Evolutionary conservation across 2,113 vertebrate genomes (phyloP), one percentile per base, ranked within the genome.

Genomic region (Pangasianodon gigas): DNA sequence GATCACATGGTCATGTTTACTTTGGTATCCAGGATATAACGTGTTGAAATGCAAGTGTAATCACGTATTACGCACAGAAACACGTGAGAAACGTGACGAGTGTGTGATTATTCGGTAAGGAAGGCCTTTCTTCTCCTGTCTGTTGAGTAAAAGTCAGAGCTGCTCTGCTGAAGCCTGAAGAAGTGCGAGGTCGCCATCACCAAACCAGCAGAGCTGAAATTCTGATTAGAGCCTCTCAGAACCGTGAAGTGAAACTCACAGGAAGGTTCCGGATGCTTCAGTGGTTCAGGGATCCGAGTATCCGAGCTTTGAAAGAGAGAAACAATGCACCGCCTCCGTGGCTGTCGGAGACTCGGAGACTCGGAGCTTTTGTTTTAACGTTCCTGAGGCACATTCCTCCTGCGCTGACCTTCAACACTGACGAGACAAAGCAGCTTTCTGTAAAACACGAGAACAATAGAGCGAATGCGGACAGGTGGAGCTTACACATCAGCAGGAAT

Each of bases 371-470:
- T 87, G 87, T 62, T 82, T 71, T 32, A 86, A 51, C n/a, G 60
- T 74, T 86, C 37, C 74, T 83, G 74, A 85, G 75, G 54, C 52
- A 2, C 5, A 18, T 74, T 74, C 86, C 87, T 65, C 77, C 90
- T 51, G 21, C 85, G 21, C 65, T 60, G 51, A 86, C 88, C 85
- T 84, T 88, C 90, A 82, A 80, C 84, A 60, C 51, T 29, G 67
- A 32, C 65, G n/a, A 83, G 54, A 83, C 62, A 89, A 62, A 69
- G 87, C 41, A 48, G 52, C 41, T 41, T 81, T 88, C 79, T 69
- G 51, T 87, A 81, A 44, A 82, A 32, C 65, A 24, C 7, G 7
- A 51, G 32, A 83, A 83, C 8, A 82, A 82, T 52, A 24, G 60
- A 51, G n/a, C 3, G 18, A n/a, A n/a, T 62, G 46, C 7, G 6